phyloP scores from a whole-genome alignment of 2,113 vertebrate genomes.

The Propithecus coquereli region DNA sequence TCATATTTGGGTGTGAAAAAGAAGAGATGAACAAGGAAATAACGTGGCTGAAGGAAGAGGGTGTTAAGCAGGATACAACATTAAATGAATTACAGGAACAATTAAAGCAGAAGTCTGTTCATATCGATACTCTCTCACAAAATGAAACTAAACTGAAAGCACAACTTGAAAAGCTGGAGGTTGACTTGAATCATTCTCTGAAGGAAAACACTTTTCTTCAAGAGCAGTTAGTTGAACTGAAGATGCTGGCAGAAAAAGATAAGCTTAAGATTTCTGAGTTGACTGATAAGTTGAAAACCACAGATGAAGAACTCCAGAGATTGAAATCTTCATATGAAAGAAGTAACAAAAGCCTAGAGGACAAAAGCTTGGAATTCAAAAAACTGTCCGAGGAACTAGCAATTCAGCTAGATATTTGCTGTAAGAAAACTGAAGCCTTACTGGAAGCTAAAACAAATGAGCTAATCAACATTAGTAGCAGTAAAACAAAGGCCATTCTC shows the following conservation, averaged over 20 bases:
- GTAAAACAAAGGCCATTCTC: conserved; percentile 79
- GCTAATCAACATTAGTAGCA: conserved; percentile 82
- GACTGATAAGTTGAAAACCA: conserved; percentile 78
- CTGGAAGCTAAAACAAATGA: conserved; percentile 83
- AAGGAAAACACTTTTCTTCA: conserved; percentile 85
- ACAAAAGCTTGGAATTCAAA: conserved; percentile 80
- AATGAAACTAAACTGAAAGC: conserved; percentile 84
- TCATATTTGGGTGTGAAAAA: conserved; percentile 80
- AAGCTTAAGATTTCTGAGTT: conserved; percentile 81
- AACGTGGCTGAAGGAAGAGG: conserved; percentile 84
- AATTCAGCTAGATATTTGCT: conserved; percentile 81
- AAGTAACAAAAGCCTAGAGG: conserved; percentile 83
- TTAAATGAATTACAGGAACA: conserved; percentile 89
- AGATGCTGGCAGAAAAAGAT: conserved; percentile 80
- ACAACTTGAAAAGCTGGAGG: conserved; percentile 85
- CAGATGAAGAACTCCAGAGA: conserved; percentile 82
- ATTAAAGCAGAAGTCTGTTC: conserved; percentile 82
- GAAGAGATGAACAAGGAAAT: conserved; percentile 82
- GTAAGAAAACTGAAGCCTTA: conserved; percentile 81
- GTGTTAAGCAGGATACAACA: conserved; percentile 80
- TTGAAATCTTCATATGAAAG: conserved; percentile 81
- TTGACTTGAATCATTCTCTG: conserved; percentile 84
- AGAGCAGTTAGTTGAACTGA: conserved; percentile 82
- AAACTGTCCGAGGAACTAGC: conserved; percentile 76
- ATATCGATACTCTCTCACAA: conserved; percentile 82